These are phyloP conservation scores for Erpornis zantholeuca DNA, from an alignment of 2,113 vertebrate genomes.

Conservation along the genomic window DNA sequence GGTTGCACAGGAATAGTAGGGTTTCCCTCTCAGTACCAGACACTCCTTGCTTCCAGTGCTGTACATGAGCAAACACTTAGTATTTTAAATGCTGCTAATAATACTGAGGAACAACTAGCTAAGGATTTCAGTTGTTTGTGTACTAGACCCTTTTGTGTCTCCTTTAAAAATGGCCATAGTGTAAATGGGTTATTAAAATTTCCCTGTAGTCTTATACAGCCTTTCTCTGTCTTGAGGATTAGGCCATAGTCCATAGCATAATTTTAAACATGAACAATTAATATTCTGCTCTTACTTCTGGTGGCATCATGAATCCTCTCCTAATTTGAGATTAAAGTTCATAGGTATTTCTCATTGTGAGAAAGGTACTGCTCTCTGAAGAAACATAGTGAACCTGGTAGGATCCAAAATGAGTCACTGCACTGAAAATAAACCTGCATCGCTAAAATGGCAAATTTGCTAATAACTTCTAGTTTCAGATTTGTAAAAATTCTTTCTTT, in stretches of 20 bases:
- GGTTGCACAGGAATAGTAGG: neutral
- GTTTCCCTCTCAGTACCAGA: neutral
- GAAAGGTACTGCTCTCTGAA: neutral
- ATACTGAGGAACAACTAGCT: neutral
- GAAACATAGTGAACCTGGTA: neutral
- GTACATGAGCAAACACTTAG: neutral
- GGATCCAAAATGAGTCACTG: neutral
- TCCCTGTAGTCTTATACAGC: neutral
- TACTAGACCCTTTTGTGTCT: neutral
- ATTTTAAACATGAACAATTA: neutral
- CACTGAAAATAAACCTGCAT: neutral
- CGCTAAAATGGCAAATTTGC: neutral
- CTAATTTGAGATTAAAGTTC: neutral
- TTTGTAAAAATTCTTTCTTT: neutral
- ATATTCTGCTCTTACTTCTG: neutral
- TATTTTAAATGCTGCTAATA: neutral
- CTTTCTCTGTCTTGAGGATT: neutral
- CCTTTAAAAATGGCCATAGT: neutral
- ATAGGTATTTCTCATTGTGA: neutral
- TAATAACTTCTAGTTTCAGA: neutral
- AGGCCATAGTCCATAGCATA: rapidly evolving
- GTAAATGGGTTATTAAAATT: neutral
- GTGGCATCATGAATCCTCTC: neutral
- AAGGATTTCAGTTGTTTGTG: neutral
- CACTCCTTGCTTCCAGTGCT: neutral